Evolutionary conservation across 1,140 invertebrate species (phyloP).

Genomic region (Brachionus calyciflorus): DNA sequence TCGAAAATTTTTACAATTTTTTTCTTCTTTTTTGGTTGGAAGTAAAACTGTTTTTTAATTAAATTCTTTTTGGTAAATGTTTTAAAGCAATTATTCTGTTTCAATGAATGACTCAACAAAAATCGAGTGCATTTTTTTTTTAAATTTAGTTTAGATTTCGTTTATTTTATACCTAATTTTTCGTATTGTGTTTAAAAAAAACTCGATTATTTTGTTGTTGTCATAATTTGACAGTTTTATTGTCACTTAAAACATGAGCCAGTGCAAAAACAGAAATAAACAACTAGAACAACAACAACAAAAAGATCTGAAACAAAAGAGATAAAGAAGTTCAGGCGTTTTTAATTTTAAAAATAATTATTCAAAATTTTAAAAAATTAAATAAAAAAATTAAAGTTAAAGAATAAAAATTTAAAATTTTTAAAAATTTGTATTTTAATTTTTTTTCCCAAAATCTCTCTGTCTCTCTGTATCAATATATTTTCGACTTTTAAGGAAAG

Average conservation of each 20-base stretch:
- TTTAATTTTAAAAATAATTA: too few species aligned
- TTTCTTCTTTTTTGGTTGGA: background rate
- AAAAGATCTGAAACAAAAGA: too few species aligned
- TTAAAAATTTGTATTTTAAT: too few species aligned
- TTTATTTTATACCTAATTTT: constrained; percentile 18
- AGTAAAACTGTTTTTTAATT: background rate
- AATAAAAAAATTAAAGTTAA: background rate
- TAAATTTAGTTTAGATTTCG: constrained; percentile 19
- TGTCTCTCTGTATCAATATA: too few species aligned
- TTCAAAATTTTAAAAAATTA: background rate
- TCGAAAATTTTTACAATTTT: background rate
- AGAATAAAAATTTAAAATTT: too few species aligned
- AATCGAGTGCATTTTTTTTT: constrained; percentile 13
- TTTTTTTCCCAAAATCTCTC: too few species aligned
- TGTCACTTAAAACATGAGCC: too few species aligned
- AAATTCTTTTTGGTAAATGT: background rate
- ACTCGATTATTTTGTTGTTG: background rate
- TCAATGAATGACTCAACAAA: too few species aligned
- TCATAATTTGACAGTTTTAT: background rate
- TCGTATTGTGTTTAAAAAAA: background rate
- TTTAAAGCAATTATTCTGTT: too few species aligned
- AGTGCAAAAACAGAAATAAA: too few species aligned
- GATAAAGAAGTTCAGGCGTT: too few species aligned
- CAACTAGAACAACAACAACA: too few species aligned
- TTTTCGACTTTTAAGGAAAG: background rate